Evolutionary conservation across 1,140 invertebrate genomes (phyloP), one percentile per base, ranked within the genome.

Genomic region (Oncopeltus fasciatus): DNA sequence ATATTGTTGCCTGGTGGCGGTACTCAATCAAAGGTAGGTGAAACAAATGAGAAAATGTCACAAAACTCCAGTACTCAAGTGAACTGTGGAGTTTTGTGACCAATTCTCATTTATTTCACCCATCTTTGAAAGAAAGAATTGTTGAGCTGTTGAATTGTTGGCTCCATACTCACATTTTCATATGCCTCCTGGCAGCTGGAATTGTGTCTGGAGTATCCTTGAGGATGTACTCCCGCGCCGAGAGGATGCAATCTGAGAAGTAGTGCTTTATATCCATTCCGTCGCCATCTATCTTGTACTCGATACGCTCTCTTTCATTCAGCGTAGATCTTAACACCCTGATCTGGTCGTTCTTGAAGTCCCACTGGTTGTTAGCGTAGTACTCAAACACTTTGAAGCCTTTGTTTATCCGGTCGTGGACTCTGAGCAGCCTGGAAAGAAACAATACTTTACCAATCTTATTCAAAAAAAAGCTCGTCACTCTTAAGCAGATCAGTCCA

Each of bases 371-470:
- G 69, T 88, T 90, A 0, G 86, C 86, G 69, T 90, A 90, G 69
- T 89, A 90, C 68, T 90, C 87, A 65, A 90, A 88, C 0, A 90
- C 85, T 67, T 89, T 85, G 67, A 88, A 88, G 1, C 87, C 87
- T 74, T 89, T 90, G 65, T 76, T 77, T 66, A 90, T 87, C 27
- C 86, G 78, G 51, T 83, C 80, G 64, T 89, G 87, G 0, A 90
- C 82, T 16, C 84, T 77, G 65, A 82, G 82, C 68, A 90, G 74
- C 2, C 86, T 88, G 69, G 0, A 77, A 24, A 18, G 16, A 47
- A 11, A 38, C 21, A 53, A 49, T 49, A 21, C 1, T 49, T 9
- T n/a, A n/a, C n/a, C n/a, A n/a, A n/a, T n/a, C n/a, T n/a, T n/a
- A n/a, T n/a, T n/a, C n/a, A n/a, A n/a, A n/a, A n/a, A n/a, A n/a